phyloP scores from a whole-genome alignment of 2,797 vertebrate genomes.

The Neopelma chrysocephalum region DNA sequence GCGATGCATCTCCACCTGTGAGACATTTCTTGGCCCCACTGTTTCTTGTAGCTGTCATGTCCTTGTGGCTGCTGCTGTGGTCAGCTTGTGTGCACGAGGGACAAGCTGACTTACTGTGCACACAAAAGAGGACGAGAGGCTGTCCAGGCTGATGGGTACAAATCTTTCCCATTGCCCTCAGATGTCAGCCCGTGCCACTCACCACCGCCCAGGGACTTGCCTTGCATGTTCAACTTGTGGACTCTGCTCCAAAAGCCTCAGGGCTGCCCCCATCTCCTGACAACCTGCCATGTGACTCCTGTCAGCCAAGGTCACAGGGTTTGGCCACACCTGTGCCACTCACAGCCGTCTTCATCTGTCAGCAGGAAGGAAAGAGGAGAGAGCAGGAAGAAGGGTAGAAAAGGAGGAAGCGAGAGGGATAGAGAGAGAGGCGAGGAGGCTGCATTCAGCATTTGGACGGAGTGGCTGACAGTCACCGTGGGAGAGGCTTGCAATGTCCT shows the following conservation, averaged over 20 bases:
- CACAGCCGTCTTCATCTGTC: neutral
- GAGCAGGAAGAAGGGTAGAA: neutral
- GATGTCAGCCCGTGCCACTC: neutral
- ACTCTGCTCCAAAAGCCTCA: neutral
- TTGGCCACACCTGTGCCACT: neutral
- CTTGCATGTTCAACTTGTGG: accelerated
- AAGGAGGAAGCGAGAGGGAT: neutral
- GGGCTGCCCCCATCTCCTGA: neutral
- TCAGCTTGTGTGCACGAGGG: neutral
- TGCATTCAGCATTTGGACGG: neutral
- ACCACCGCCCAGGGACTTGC: neutral
- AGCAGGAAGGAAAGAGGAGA: neutral
- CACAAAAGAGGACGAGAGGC: neutral
- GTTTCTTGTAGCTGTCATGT: neutral
- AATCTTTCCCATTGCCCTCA: neutral
- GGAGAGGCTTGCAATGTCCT: neutral
- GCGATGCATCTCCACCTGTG: neutral
- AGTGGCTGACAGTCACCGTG: accelerated
- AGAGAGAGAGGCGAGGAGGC: neutral
- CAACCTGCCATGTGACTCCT: neutral
- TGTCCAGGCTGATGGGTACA: neutral
- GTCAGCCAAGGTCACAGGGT: neutral
- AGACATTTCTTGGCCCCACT: accelerated
- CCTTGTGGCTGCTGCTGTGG: neutral
- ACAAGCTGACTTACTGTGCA: neutral